Base-by-base conservation (phyloP, 2,888 invertebrate genomes). In the Brenthis ino region DNA sequence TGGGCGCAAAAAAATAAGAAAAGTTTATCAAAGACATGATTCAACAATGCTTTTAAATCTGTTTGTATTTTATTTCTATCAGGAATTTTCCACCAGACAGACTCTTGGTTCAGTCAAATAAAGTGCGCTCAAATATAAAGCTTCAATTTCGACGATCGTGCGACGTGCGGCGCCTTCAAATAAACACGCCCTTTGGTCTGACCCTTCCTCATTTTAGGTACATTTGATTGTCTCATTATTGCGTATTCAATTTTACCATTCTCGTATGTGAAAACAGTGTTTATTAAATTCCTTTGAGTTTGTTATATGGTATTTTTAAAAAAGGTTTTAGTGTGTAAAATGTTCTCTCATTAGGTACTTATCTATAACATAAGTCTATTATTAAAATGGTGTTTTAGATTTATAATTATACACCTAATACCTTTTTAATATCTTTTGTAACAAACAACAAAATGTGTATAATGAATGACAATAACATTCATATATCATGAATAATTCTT, bases 101-200 rank as follows among this genome's bases (percentile, higher is more conserved):
- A 2, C 51, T n/a, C 61, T 51, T 24, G 37, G 61, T 63, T 63
- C 61, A 86, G 87, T 87, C 86, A 89, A 85, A 88, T 86, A 85
- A 85, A 88, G 85, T 87, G 85, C 84, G 86, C 85, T 89, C 85
- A 88, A 88, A 90, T 88, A 89, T 89, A 89, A 89, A 89, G 89
- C 89, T 90, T 90, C 89, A 89, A 90, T 91, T 91, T 88, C 79
- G 77, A 81, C 77, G 81, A 79, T 80, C 80, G 79, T 72, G 77
- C 79, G 69, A 76, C 74, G 74, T 89, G 89, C 85, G 74, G 73
- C 72, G 88, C 85, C 79, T 88, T 77, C 61, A 33, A 63, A 53
- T 63, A 63, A 63, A 63, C 53, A 53, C 61, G 53, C 51, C 48
- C 61, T 63, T 63, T 63, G 53, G 53, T 63, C 61, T 63, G 61